phyloP scores from a whole-genome alignment of 2,797 vertebrate species.

The Bradypus variegatus region DNA sequence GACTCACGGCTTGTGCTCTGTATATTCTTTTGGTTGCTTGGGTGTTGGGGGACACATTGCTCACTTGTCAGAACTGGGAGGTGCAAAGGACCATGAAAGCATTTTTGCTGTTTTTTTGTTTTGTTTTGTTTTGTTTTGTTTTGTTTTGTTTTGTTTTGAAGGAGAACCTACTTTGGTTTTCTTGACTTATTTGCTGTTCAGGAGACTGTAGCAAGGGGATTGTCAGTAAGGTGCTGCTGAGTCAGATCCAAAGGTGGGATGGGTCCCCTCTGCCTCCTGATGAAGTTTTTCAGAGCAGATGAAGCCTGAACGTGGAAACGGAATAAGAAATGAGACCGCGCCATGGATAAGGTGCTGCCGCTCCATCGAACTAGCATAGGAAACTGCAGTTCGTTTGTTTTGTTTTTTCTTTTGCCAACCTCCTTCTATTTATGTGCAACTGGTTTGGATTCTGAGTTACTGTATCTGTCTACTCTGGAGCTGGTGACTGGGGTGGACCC shows the following conservation, averaged over 20 bases:
- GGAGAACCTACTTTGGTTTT: neutral
- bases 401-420: neutral
- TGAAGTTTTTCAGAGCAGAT: neutral
- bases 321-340: neutral
- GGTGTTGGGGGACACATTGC: neutral
- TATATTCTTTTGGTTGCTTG: neutral
- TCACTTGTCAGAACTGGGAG: neutral
- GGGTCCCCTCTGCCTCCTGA: neutral
- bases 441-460: slow-evolving; percentile 32
- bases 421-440: slow-evolving; percentile 46
- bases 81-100: neutral
- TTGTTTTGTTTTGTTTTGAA: neutral
- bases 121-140: neutral
- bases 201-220: neutral
- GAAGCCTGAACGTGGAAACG: neutral
- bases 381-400: neutral
- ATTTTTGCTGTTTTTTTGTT: neutral
- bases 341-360: rapidly evolving
- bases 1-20: neutral
- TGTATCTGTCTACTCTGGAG: neutral
- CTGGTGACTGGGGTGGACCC: neutral
- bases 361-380: neutral
- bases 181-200: neutral
- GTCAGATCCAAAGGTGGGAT: neutral
- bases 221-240: neutral